These are phyloP conservation scores for Myiotriccus ornatus DNA, from an alignment of 2,797 vertebrate species.

Conservation along the genomic window DNA sequence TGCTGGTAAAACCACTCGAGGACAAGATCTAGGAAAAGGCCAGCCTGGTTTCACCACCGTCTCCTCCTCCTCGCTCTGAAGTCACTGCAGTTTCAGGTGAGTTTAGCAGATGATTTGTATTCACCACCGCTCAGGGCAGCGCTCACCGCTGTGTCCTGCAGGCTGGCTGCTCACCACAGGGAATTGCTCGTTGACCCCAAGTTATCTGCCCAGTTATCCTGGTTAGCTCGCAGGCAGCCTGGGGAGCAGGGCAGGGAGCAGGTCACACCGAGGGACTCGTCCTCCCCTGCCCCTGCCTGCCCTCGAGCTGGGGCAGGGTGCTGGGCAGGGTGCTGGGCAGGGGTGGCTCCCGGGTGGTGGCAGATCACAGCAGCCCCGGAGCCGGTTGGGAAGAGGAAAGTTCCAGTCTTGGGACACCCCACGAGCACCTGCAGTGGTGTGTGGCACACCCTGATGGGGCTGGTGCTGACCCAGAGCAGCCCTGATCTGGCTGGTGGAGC, in stretches of 20 bases:
- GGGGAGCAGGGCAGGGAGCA: rapidly evolving
- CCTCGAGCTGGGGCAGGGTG: not conserved
- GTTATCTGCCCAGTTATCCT: not conserved
- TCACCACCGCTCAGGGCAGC: not conserved
- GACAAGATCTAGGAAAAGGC: not conserved
- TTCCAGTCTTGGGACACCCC: rapidly evolving
- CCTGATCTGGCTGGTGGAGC: not conserved
- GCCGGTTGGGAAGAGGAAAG: not conserved
- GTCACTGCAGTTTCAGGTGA: not conserved
- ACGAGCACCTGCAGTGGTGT: not conserved
- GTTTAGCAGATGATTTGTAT: not conserved
- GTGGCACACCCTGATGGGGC: rapidly evolving
- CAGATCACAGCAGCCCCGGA: not conserved
- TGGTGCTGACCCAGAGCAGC: not conserved
- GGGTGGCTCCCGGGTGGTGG: rapidly evolving
- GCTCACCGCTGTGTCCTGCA: not conserved
- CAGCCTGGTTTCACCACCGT: not conserved
- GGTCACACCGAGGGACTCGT: rapidly evolving
- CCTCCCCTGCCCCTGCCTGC: not conserved
- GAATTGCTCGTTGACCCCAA: not conserved
- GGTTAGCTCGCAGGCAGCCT: not conserved
- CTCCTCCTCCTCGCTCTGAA: not conserved
- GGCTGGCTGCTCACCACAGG: not conserved
- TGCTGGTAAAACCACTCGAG: not conserved
- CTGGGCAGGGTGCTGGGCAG: not conserved